Percentiles rank a stretch among this genome's conserved stretches.
Conservation (phyloP, 1,140 invertebrate genomes). For the Dinoponera quadriceps region DNA sequence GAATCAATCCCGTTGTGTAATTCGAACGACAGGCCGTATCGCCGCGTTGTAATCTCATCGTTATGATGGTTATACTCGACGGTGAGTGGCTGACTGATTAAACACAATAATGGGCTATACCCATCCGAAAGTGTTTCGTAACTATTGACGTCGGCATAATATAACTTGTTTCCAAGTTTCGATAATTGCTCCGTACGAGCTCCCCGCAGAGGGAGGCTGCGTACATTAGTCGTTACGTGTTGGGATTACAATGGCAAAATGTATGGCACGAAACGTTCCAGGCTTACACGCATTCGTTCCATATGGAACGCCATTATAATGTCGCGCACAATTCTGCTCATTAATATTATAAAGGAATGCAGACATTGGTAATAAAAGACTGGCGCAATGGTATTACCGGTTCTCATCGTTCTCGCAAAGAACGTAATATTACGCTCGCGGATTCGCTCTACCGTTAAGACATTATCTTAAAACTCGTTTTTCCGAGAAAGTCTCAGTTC, state of each 20-base stretch:
- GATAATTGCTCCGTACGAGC: background rate
- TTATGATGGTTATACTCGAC: conserved; percentile 37
- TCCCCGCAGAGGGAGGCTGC: background rate
- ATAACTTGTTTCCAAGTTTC: background rate
- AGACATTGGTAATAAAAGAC: conserved; percentile 49
- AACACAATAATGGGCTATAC: conserved; percentile 22
- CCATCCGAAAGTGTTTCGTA: background rate
- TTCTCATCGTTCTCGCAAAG: conserved; percentile 43
- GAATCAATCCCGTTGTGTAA: conserved; percentile 34
- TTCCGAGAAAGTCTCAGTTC: conserved; percentile 44
- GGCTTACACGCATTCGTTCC: background rate
- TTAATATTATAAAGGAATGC: conserved; percentile 40
- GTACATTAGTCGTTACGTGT: background rate
- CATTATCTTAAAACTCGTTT: conserved; percentile 57
- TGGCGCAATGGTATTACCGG: conserved; percentile 39
- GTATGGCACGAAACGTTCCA: background rate
- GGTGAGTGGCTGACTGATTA: conserved; percentile 16
- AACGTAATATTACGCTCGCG: conserved; percentile 46
- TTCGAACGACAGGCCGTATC: conserved; percentile 1
- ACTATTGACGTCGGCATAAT: background rate
- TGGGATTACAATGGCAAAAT: conserved; percentile 5
- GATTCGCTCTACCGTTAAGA: conserved; percentile 48
- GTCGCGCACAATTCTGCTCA: conserved; percentile 11
- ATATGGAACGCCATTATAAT: conserved; percentile 20
- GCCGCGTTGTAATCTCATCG: conserved; percentile 37